Evolutionary conservation across 1,140 invertebrate genomes (phyloP).

Genomic region (Bombus superbus): DNA sequence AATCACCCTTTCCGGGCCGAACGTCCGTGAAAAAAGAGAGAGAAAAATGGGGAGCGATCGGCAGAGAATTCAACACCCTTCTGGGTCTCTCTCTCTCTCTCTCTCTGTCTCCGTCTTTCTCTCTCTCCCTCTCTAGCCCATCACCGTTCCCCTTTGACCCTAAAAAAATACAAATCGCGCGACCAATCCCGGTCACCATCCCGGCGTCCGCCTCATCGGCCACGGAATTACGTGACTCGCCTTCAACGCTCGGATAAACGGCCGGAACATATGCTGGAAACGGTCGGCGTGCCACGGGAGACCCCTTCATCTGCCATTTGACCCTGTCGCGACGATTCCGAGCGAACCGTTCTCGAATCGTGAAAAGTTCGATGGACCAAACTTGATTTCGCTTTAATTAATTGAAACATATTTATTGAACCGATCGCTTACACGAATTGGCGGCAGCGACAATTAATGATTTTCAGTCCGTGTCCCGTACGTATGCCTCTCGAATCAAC

Average conservation of each 20-base stretch:
- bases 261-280: neutral
- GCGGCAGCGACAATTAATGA: conserved; percentile 36
- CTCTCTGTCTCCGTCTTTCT: too few relatives aligned
- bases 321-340: conserved; percentile 24
- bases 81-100: neutral
- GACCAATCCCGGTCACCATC: conserved; percentile 39
- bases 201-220: conserved; percentile 44
- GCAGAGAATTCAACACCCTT: conserved; percentile 41
- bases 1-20: conserved; percentile 80
- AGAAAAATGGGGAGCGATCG: conserved; percentile 13
- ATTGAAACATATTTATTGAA: conserved; percentile 52
- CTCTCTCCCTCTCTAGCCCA: conserved; percentile 5
- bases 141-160: conserved; percentile 55
- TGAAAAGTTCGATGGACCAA: conserved; percentile 38
- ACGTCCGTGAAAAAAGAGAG: conserved; percentile 51
- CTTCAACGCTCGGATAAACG: conserved; percentile 25
- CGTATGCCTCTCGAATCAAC: conserved; percentile 32
- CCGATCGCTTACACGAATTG: conserved; percentile 51
- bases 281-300: neutral
- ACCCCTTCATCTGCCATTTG: conserved; percentile 3
- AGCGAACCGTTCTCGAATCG: conserved; percentile 20
- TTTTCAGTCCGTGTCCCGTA: conserved; percentile 32
- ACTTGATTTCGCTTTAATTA: conserved; percentile 52
- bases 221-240: conserved; percentile 59
- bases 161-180: conserved; percentile 51